phyloP scores from a whole-genome alignment of 2,797 vertebrate species.

The Tachyglossus aculeatus region DNA sequence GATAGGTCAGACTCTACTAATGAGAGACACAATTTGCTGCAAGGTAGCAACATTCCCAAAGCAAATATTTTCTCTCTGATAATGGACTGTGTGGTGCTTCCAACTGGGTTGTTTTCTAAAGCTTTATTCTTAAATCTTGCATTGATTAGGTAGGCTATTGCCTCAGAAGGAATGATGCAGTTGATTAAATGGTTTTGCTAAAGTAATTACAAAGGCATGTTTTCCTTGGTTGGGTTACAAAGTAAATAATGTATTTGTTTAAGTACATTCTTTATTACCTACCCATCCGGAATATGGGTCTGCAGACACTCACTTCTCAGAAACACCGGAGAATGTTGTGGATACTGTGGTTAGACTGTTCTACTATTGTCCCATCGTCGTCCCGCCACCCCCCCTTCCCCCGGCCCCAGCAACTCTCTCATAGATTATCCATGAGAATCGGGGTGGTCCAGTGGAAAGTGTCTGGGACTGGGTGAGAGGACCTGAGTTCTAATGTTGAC shows the following conservation, averaged over 20 bases:
- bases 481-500: too few species aligned
- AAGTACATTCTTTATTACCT: neutral
- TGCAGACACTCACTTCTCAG: too few species aligned
- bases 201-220: conserved; percentile 21
- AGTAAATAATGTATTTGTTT: neutral
- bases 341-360: too few species aligned
- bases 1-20: neutral
- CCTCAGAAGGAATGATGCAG: conserved; percentile 6
- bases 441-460: too few species aligned
- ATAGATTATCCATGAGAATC: too few species aligned
- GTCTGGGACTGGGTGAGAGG: too few species aligned
- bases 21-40: too few species aligned
- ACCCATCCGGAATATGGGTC: too few species aligned
- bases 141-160: neutral
- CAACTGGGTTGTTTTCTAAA: neutral
- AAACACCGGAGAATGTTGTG: too few species aligned
- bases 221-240: neutral
- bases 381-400: too few species aligned
- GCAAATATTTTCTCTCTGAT: neutral
- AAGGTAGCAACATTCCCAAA: neutral
- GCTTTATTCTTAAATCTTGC: conserved; percentile 1
- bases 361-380: too few species aligned
- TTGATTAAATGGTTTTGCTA: conserved; percentile 38
- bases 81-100: neutral
- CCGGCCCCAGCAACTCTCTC: too few species aligned